Evolutionary conservation across 2,113 vertebrate species (phyloP), one percentile per base, ranked within the genome.

Genomic region (Ammodytes dubius): DNA sequence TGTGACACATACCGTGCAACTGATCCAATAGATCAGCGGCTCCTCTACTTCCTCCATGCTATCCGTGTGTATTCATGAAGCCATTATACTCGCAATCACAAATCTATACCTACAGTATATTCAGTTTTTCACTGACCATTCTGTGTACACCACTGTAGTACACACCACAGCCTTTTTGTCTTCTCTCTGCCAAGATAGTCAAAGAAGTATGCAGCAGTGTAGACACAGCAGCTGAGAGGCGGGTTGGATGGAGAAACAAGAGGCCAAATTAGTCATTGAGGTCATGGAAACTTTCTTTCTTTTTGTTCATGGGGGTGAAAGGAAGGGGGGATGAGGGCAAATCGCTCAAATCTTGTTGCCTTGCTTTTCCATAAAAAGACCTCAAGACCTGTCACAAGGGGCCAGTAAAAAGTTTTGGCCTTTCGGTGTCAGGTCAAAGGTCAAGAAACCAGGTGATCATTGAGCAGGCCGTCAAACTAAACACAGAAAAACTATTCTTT

Each of bases 61-160:
- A 27, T 83, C 64, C n/a, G 39, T 53, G 52, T 35, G 79, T 83
- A 59, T 66, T 81, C 71, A 77, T 46, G 63, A 77, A 46, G 67
- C 66, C 59, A 81, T 89, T 90, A 27, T 27, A 85, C 77, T 71
- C 35, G 63, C 59, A 86, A 89, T 89, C 85, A 87, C 77, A 69
- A 59, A 50, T 88, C 87, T 27, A 27, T 27, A 87, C 82, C 77
- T 75, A 79, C 75, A 81, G n/a, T n/a, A n/a, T n/a, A n/a, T n/a
- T n/a, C n/a, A n/a, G n/a, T n/a, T n/a, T n/a, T 85, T 87, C 68
- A 40, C 58, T 70, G 87, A 70, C 77, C 70, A 9, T 60, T 72
- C 10, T 0, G 35, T 71, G 57, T 63, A 56, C 39, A 0, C 67
- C 9, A 7, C 11, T 8, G 69, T 56, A 45, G 79, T 88, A 73